These are phyloP conservation scores for Sogatella furcifera DNA, from an alignment of 1,140 invertebrate genomes.

Conservation along the genomic window DNA sequence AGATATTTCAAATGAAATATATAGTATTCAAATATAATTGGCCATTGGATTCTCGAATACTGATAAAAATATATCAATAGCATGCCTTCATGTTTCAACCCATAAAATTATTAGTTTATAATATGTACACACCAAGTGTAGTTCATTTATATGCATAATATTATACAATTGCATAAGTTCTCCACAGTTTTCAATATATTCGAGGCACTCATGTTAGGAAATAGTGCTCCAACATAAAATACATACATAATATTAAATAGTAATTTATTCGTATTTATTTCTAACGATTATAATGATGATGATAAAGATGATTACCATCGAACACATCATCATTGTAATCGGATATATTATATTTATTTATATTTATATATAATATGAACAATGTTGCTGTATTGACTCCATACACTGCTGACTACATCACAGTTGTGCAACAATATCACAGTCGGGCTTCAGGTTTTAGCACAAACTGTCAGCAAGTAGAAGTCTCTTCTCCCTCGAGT, in stretches of 20 bases:
- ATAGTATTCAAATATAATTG: too few relatives aligned
- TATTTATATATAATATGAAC: background rate
- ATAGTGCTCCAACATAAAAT: slow-evolving; percentile 9
- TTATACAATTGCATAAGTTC: background rate
- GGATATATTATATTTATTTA: background rate
- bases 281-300: background rate
- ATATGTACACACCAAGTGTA: too few relatives aligned
- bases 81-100: too few relatives aligned
- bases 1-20: too few relatives aligned
- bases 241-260: slow-evolving; percentile 5
- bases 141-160: background rate
- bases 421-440: slow-evolving; percentile 11
- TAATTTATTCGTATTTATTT: background rate
- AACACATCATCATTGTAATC: background rate
- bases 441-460: slow-evolving; percentile 25
- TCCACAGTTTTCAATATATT: background rate
- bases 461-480: slow-evolving; percentile 41
- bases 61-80: too few relatives aligned
- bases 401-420: slow-evolving; percentile 6
- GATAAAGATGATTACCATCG: background rate
- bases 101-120: too few relatives aligned
- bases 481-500: slow-evolving; percentile 62
- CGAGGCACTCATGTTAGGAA: slow-evolving; percentile 12
- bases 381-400: background rate
- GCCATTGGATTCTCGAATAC: too few relatives aligned